Percentiles rank a stretch among this genome's conserved stretches.
phyloP scores from a whole-genome alignment of 2,888 invertebrate genomes.

The Gymnoscelis rufifasciata region DNA sequence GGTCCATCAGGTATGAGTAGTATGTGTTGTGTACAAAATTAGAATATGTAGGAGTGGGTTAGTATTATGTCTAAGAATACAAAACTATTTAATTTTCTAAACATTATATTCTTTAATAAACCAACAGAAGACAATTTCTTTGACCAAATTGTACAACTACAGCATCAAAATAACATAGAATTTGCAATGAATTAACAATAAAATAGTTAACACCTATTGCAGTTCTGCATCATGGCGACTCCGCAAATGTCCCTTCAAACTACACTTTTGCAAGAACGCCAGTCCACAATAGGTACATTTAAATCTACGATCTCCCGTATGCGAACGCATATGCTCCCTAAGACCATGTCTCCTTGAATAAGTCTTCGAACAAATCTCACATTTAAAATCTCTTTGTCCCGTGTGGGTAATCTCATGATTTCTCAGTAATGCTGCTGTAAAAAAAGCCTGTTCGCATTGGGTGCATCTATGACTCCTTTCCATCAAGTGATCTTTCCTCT shows the following conservation, averaged over 20 bases:
- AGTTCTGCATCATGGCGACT: slow-evolving; percentile 41
- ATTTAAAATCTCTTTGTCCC: slow-evolving; percentile 43
- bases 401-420: slow-evolving; percentile 55
- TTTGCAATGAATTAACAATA: too few species aligned
- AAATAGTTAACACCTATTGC: too few species aligned
- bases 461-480: slow-evolving; percentile 58
- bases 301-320: slow-evolving; percentile 47
- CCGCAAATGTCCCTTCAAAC: slow-evolving; percentile 62
- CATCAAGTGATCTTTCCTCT: slow-evolving; percentile 58
- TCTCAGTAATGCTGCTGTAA: slow-evolving; percentile 38
- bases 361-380: slow-evolving; percentile 50
- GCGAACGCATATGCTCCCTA: slow-evolving; percentile 10
- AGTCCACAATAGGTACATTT: slow-evolving; percentile 59
- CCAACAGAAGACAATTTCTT: too few species aligned
- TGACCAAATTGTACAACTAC: too few species aligned
- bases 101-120: too few species aligned
- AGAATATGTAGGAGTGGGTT: too few species aligned
- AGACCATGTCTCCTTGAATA: slow-evolving; percentile 31
- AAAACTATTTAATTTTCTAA: too few species aligned
- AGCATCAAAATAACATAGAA: too few species aligned
- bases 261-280: slow-evolving; percentile 66
- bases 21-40: too few species aligned
- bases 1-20: too few species aligned
- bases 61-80: too few species aligned
- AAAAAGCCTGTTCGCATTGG: slow-evolving; percentile 62